Conservation (phyloP, 2,113 vertebrate genomes). For the Nyctereutes procyonoides region DNA sequence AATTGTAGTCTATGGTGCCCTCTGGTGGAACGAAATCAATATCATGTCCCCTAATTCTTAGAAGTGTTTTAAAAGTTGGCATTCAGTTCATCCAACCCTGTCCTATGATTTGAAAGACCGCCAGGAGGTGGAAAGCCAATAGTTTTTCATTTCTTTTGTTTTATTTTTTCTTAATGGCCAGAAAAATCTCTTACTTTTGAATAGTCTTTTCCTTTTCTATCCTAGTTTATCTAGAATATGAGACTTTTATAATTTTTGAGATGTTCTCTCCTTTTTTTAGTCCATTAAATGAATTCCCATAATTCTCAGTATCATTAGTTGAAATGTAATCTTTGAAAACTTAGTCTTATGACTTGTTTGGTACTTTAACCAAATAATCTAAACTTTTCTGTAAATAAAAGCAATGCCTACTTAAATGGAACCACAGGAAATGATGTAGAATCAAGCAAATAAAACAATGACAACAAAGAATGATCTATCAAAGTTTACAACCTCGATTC, state of each 20-base stretch:
- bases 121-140: neutral
- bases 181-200: constrained; percentile 9
- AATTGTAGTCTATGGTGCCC: constrained; percentile 87
- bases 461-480: neutral
- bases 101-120: neutral
- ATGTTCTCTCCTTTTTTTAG: neutral
- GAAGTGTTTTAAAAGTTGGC: neutral
- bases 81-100: neutral
- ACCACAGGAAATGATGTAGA: neutral
- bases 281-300: neutral
- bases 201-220: neutral
- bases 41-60: constrained; percentile 1
- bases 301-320: neutral
- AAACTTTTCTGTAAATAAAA: neutral
- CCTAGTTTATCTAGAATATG: neutral
- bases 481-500: neutral
- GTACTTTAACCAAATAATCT: neutral
- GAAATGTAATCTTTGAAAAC: neutral
- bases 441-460: neutral
- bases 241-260: neutral
- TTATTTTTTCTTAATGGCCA: neutral
- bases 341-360: neutral
- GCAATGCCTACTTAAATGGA: neutral
- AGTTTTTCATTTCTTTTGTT: neutral
- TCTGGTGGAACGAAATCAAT: constrained; percentile 86